Evolutionary conservation across 2,797 vertebrate genomes (phyloP).

Genomic region (Atherinosoma microstoma): DNA sequence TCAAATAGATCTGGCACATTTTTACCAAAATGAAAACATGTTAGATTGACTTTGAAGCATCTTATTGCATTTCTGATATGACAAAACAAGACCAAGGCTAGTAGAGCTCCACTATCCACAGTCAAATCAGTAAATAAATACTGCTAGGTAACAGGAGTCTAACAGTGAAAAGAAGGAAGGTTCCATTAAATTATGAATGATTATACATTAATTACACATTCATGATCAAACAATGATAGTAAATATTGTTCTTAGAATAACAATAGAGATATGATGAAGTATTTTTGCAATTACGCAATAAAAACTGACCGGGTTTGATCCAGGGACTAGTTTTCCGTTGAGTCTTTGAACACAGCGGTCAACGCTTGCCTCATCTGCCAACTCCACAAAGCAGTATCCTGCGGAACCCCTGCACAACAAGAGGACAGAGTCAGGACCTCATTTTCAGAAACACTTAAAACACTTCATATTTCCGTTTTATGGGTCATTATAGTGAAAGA

Average conservation of each 20-base stretch:
- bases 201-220: conserved; percentile 37
- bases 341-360: conserved; percentile 86
- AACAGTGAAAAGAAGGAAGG: conserved; percentile 65
- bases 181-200: conserved; percentile 53
- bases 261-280: conserved; percentile 4
- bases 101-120: conserved; percentile 70
- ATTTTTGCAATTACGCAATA: conserved; percentile 34
- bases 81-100: conserved; percentile 48
- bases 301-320: conserved; percentile 86
- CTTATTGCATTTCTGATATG: conserved; percentile 5
- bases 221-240: conserved; percentile 29
- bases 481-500: neutral
- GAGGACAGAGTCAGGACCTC: neutral
- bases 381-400: conserved; percentile 88
- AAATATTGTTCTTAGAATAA: conserved; percentile 21
- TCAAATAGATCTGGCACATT: neutral
- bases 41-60: neutral
- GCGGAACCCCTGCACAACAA: conserved; percentile 80
- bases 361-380: conserved; percentile 86
- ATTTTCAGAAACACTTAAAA: neutral
- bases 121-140: conserved; percentile 44
- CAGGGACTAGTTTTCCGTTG: conserved; percentile 87
- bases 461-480: neutral
- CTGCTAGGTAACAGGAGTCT: conserved; percentile 43
- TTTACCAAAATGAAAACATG: neutral